Percentiles rank a stretch among this genome's conserved stretches.
Conservation (phyloP, 2,113 vertebrate species). For the Pleuronectes platessa region DNA sequence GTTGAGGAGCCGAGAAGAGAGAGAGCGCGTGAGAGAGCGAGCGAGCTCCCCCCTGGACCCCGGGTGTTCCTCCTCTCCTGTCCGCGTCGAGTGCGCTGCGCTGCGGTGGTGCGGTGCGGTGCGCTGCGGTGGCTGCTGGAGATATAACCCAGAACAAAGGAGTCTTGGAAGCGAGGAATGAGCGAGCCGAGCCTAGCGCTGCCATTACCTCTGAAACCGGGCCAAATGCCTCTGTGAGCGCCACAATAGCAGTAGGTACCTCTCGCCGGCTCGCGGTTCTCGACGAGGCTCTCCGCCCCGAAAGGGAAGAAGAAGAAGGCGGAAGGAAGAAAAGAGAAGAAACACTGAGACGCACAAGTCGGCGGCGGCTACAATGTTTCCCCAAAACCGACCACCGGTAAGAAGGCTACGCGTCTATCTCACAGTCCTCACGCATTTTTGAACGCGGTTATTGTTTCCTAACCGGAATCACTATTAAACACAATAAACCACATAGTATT, state of each 20-base stretch:
- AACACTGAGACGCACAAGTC: constrained; percentile 55
- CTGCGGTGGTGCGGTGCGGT: neutral
- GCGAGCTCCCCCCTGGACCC: constrained; percentile 41
- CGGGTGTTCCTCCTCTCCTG: constrained; percentile 60
- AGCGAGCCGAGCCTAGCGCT: constrained; percentile 76
- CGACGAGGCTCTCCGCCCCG: constrained; percentile 58
- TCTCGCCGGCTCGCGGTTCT: constrained; percentile 56
- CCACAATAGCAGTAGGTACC: constrained; percentile 29
- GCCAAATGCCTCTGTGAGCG: constrained; percentile 80
- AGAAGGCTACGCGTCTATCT: constrained; percentile 63
- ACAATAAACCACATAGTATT: no score
- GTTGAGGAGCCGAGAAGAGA: constrained; percentile 56
- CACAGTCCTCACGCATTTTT: no score
- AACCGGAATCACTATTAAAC: no score
- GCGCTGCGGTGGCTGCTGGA: constrained; percentile 54
- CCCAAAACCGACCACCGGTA: constrained; percentile 90
- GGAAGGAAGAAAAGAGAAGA: constrained; percentile 40
- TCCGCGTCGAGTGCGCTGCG: constrained; percentile 61
- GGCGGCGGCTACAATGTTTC: constrained; percentile 86
- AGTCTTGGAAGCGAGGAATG: constrained; percentile 77
- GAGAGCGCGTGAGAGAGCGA: neutral
- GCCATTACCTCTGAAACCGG: constrained; percentile 67
- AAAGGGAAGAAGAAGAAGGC: constrained; percentile 18
- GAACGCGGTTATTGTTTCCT: neutral
- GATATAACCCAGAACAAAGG: constrained; percentile 84